A percentile compares a stretch with the other conserved stretches of the same genome.
phyloP scores from a whole-genome alignment of 2,113 vertebrate genomes.

The Atherinomorus stipes region DNA sequence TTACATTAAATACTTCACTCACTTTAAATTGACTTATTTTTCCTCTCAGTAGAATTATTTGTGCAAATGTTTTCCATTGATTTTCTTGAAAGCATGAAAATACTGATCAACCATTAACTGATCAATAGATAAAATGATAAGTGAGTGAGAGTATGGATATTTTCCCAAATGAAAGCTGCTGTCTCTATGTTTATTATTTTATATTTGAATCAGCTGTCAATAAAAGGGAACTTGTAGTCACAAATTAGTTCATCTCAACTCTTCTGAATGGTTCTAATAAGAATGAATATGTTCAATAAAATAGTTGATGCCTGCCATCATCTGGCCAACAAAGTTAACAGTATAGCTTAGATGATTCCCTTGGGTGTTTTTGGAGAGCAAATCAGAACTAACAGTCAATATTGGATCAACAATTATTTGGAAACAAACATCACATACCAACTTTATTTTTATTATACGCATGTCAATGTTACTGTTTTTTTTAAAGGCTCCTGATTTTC shows the following conservation, averaged over 20 bases:
- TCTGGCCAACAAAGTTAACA: no score
- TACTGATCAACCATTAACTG: background rate
- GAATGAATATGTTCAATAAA: background rate
- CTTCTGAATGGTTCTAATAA: conserved; percentile 1
- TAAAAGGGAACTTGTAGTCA: background rate
- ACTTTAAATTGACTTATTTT: no score
- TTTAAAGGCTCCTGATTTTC: background rate
- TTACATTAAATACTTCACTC: no score
- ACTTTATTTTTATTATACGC: background rate
- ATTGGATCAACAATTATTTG: background rate
- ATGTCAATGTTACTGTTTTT: background rate
- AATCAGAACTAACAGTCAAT: conserved; percentile 14
- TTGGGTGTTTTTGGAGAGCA: background rate
- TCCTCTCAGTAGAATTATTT: background rate
- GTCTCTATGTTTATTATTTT: no score
- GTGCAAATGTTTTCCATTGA: background rate
- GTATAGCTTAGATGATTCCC: no score
- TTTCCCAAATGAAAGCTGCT: no score
- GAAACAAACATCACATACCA: background rate
- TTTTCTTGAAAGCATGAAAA: background rate
- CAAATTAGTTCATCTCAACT: background rate
- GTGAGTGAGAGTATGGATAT: background rate
- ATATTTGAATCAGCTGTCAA: background rate
- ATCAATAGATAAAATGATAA: background rate
- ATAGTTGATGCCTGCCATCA: background rate